phyloP scores from a whole-genome alignment of 1,140 invertebrate genomes.

The Leguminivora glycinivorella region DNA sequence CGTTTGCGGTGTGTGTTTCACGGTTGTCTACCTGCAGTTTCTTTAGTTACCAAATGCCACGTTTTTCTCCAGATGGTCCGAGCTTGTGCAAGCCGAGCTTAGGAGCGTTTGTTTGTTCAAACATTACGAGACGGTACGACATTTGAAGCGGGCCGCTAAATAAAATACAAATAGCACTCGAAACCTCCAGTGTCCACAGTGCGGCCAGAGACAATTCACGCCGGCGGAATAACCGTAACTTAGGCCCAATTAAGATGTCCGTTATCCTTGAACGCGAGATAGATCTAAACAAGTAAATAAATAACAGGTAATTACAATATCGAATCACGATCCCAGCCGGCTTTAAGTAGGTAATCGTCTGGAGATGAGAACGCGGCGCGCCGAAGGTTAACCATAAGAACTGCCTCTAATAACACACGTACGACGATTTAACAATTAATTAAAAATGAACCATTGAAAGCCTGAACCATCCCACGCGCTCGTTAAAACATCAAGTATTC shows the following conservation, averaged over 20 bases:
- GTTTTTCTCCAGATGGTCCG: conserved; percentile 72
- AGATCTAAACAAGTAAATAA: conserved; percentile 62
- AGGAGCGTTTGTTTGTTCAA: conserved; percentile 66
- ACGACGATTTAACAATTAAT: conserved; percentile 60
- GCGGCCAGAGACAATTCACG: conserved; percentile 59
- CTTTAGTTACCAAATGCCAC: conserved; percentile 63
- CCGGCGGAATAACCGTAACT: conserved; percentile 59
- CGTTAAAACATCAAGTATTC: conserved; percentile 64
- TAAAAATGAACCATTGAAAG: conserved; percentile 63
- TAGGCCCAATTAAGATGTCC: conserved; percentile 69
- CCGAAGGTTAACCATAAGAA: conserved; percentile 50
- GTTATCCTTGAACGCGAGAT: conserved; percentile 68
- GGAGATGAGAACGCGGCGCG: conserved; percentile 59
- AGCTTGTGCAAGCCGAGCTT: conserved; percentile 67
- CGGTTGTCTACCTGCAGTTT: conserved; percentile 49
- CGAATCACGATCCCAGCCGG: conserved; percentile 64
- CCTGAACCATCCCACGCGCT: conserved; percentile 62
- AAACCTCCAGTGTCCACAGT: conserved; percentile 63
- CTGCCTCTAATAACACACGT: conserved; percentile 50
- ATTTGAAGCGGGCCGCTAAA: conserved; percentile 77
- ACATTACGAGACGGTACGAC: conserved; percentile 75
- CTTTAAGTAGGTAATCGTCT: conserved; percentile 52
- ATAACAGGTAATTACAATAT: conserved; percentile 72
- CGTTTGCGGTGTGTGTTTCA: conserved; percentile 44
- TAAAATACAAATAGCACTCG: conserved; percentile 72